phyloP scores from a whole-genome alignment of 1,140 invertebrate genomes.

The Argopecten irradians region DNA sequence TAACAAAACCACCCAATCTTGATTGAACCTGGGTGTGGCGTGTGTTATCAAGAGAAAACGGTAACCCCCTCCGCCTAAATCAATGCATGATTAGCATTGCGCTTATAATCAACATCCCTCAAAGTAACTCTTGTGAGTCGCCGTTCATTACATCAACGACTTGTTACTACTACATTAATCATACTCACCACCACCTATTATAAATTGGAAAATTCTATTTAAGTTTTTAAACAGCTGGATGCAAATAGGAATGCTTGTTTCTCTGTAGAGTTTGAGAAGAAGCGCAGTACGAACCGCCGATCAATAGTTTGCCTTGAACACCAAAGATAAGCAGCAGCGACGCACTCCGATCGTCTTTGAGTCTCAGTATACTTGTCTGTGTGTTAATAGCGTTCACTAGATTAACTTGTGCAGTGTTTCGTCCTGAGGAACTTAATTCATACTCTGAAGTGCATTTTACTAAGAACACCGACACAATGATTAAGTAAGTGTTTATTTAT shows the following conservation, averaged over 20 bases:
- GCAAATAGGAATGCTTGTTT: neutral
- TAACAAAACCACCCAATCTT: no score
- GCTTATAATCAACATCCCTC: no score
- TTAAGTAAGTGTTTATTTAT: neutral
- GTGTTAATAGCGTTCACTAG: neutral
- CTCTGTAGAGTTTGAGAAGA: neutral
- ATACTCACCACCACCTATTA: neutral
- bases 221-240: neutral
- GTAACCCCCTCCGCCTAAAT: no score
- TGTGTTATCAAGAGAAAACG: no score
- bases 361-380: neutral
- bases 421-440: neutral
- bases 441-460: neutral
- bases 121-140: neutral
- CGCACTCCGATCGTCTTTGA: neutral
- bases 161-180: neutral
- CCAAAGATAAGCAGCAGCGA: neutral
- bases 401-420: neutral
- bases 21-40: no score
- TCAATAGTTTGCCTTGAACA: neutral
- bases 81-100: no score
- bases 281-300: neutral
- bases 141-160: neutral
- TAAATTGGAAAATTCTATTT: neutral
- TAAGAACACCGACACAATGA: neutral